phyloP scores from a whole-genome alignment of 2,113 vertebrate genomes.

The Trachemys scripta region DNA sequence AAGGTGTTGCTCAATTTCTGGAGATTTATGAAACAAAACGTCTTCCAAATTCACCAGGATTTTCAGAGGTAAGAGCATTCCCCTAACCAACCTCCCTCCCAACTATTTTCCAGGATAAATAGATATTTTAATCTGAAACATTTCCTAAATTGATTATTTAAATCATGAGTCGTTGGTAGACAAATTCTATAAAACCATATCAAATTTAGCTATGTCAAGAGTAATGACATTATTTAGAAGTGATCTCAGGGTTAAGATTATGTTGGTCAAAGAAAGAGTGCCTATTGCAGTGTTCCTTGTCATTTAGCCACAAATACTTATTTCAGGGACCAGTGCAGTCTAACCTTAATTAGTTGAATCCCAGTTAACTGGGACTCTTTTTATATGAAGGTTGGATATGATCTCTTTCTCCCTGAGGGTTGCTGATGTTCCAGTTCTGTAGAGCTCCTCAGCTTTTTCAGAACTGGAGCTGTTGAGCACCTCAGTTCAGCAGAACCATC shows the following conservation, averaged over 20 bases:
- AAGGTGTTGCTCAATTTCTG: constrained; percentile 90
- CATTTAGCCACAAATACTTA: not conserved
- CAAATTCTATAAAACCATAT: not conserved
- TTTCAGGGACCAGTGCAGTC: not conserved
- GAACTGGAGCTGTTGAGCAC: not conserved
- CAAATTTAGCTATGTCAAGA: not conserved
- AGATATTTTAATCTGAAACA: not conserved
- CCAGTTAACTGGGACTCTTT: not conserved
- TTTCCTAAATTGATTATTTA: not conserved
- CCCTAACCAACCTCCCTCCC: not conserved
- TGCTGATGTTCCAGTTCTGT: not conserved
- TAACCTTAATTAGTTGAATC: not conserved
- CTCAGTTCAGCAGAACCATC: not conserved
- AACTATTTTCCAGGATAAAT: not conserved
- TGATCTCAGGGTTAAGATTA: not conserved
- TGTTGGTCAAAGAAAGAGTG: not conserved
- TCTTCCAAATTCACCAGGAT: constrained; percentile 81
- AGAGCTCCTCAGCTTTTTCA: not conserved
- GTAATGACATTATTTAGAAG: not conserved
- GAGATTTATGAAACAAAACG: constrained; percentile 83
- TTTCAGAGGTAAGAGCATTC: constrained; percentile 86
- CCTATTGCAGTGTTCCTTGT: not conserved
- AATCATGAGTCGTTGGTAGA: not conserved
- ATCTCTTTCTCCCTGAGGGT: not conserved
- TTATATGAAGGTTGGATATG: not conserved